These are phyloP conservation scores for Tiliacea citrago DNA, from an alignment of 2,888 invertebrate genomes.

Conservation along the genomic window DNA sequence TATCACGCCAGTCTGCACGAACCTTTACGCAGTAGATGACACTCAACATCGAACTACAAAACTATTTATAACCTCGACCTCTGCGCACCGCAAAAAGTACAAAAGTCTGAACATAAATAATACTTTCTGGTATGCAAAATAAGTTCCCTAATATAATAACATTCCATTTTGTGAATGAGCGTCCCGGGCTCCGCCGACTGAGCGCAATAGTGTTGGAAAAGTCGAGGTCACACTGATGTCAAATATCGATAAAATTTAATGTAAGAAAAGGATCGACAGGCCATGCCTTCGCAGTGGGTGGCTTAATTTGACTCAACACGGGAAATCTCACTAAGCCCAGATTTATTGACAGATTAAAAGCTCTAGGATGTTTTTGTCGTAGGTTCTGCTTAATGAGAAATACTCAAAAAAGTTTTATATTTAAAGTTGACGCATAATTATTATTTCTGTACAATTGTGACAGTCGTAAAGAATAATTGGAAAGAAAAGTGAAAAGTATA, in stretches of 20 bases:
- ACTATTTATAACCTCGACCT: conserved; percentile 27
- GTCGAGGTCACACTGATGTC: conserved; percentile 22
- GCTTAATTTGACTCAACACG: not conserved
- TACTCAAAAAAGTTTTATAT: not conserved
- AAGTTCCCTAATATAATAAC: conserved; percentile 66
- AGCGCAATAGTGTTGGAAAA: conserved; percentile 47
- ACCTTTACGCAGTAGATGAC: not conserved
- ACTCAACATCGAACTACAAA: conserved; percentile 13
- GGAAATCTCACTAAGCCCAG: not conserved
- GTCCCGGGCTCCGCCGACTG: conserved; percentile 63
- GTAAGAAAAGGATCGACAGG: not conserved
- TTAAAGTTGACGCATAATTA: not conserved
- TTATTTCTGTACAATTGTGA: not conserved
- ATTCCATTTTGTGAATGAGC: conserved; percentile 63
- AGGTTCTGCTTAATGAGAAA: not conserved
- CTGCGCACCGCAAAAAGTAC: conserved; percentile 37
- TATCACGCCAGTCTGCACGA: too few relatives aligned
- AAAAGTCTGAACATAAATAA: conserved; percentile 55
- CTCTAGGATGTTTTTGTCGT: not conserved
- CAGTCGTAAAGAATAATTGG: not conserved
- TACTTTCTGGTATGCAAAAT: conserved; percentile 64
- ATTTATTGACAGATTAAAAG: not conserved
- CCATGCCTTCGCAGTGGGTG: not conserved
- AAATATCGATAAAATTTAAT: conserved; percentile 46
- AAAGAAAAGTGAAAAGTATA: not conserved